Conservation (phyloP, 2,113 vertebrate species). For the Zosterops pallidus region DNA sequence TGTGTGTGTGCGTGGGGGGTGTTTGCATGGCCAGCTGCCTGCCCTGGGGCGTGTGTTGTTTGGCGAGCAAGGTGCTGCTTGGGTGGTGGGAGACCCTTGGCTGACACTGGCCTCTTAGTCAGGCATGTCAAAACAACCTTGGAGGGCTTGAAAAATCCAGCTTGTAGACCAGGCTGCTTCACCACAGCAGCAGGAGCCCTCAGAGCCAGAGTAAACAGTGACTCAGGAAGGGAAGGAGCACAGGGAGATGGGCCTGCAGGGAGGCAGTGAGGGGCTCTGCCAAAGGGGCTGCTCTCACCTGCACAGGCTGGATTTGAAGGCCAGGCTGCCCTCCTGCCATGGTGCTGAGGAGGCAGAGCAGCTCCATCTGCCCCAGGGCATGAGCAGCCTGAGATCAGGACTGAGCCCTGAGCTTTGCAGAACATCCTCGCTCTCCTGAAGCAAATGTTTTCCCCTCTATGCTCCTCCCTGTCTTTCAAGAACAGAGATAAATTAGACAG, state of each 20-base stretch:
- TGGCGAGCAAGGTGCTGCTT: neutral
- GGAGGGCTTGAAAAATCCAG: neutral
- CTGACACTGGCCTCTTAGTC: neutral
- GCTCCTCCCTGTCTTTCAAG: neutral
- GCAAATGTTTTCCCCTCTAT: neutral
- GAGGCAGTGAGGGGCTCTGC: neutral
- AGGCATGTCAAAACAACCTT: neutral
- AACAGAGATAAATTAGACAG: neutral
- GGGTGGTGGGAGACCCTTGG: conserved; percentile 49
- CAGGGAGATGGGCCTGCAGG: neutral
- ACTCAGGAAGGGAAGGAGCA: neutral
- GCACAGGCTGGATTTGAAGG: neutral
- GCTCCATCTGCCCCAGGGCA: neutral
- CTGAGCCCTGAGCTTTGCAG: neutral
- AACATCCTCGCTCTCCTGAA: neutral
- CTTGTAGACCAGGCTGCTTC: neutral
- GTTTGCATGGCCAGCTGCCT: neutral
- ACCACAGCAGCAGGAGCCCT: neutral
- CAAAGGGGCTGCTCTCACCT: neutral
- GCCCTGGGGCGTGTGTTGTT: neutral
- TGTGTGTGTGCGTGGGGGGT: fast-evolving
- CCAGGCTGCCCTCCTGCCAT: fast-evolving
- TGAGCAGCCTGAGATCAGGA: neutral
- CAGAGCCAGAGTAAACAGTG: neutral
- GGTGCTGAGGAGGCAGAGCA: neutral